Conservation (phyloP, 2,888 invertebrate species). For the Drosophila lutescens region DNA sequence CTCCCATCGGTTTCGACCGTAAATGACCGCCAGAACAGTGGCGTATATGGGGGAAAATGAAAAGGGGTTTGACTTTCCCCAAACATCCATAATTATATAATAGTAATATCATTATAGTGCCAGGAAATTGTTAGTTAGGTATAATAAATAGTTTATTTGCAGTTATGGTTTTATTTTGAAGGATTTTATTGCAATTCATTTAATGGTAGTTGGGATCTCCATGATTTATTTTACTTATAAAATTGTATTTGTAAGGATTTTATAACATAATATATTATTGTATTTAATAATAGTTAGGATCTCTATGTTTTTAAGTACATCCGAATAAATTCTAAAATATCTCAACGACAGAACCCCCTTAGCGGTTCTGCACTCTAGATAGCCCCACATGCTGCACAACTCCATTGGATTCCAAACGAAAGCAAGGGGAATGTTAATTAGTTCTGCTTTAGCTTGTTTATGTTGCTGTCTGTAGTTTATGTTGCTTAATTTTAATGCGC, state of each 20-base stretch:
- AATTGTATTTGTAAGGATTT: no score
- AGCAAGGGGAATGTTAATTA: conserved; percentile 32
- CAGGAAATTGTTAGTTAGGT: background rate
- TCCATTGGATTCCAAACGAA: conserved; percentile 1
- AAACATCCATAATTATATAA: no score
- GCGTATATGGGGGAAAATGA: background rate
- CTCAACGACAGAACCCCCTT: background rate
- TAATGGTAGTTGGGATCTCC: no score
- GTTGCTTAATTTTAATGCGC: conserved; percentile 56
- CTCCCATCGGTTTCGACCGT: conserved; percentile 2
- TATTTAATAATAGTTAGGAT: no score
- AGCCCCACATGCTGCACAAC: conserved; percentile 3
- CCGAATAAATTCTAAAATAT: no score
- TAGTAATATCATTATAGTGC: background rate
- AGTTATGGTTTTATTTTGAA: no score
- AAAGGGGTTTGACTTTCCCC: conserved; percentile 3
- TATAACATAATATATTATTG: no score
- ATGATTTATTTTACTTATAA: no score
- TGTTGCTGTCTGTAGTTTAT: conserved; percentile 34
- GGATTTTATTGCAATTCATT: no score
- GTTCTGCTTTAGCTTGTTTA: conserved; percentile 30
- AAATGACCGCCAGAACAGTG: conserved; percentile 7
- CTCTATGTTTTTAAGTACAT: no score
- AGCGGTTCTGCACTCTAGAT: background rate
- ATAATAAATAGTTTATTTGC: no score